Evolutionary conservation across 2,888 invertebrate genomes (phyloP), one percentile per base, ranked within the genome.

Genomic region (Conus canariensis): DNA sequence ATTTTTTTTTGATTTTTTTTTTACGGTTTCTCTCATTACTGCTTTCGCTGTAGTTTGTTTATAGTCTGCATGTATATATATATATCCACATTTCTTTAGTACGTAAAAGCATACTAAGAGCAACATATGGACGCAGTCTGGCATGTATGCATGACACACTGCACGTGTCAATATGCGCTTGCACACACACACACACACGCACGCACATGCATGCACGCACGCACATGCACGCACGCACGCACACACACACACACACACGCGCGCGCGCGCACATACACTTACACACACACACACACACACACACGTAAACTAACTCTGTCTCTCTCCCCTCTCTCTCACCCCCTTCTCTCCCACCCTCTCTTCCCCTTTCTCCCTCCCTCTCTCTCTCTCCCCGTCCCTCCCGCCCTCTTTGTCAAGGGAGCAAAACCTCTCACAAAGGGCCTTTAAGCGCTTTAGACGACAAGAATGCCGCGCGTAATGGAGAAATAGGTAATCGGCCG

Each of bases 261-360:
- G 9, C 45, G 56, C 45, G 14, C 45, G 56, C 80, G 0, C 30
- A 80, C 77, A 80, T 25, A 80, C 77, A 80, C 64, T 3, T 7
- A 74, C 74, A 74, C 74, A 74, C 74, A 74, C 74, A 74, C 74
- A 70, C 25, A 56, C 22, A 74, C 74, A 74, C 74, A 74, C 74
- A 74, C 74, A 74, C 74, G 19, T 22, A 74, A 12, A 74, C 74
- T 2, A 9, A n/a, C 74, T n/a, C 74, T 70, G 16, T n/a, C 16
- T n/a, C 45, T 22, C 30, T 60, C 25, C 77, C 30, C 82, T 82
- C 64, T 88, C 64, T 59, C 10, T n/a, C 22, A 1, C 16, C 60
- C 60, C 8, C 60, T 22, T 4, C 4, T n/a, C 70, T n/a, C n/a
- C 22, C 70, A 0, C 19, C 5, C 70, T 14, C 70, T 14, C 70